Conservation (phyloP, 2,888 invertebrate species). For the Cosmia pyralina region DNA sequence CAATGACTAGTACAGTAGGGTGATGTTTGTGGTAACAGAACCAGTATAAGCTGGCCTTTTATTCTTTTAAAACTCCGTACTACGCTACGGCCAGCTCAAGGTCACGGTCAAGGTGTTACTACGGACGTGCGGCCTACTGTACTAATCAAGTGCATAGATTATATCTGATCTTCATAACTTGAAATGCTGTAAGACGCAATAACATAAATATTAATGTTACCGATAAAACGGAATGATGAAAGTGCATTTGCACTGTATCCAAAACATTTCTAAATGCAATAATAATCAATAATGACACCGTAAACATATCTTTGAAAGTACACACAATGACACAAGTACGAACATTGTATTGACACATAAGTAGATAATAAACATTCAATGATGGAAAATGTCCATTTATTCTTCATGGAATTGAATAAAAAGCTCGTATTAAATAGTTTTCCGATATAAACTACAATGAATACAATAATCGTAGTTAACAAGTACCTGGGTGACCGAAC, state of each 20-base stretch:
- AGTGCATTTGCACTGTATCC: neutral
- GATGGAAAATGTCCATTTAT: too few relatives aligned
- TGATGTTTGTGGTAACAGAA: neutral
- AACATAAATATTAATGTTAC: slow-evolving; percentile 11
- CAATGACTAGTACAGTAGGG: neutral
- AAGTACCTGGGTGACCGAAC: too few relatives aligned
- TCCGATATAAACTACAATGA: slow-evolving; percentile 1
- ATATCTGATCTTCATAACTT: slow-evolving; percentile 8
- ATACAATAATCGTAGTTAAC: too few relatives aligned
- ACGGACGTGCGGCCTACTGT: neutral
- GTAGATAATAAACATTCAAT: neutral
- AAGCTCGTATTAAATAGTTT: neutral
- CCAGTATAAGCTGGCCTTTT: too few relatives aligned
- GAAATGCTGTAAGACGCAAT: slow-evolving; percentile 1
- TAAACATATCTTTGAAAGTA: slow-evolving; percentile 3
- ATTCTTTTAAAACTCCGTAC: neutral
- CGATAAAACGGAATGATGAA: neutral
- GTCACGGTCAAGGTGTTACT: neutral
- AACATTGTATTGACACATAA: too few relatives aligned
- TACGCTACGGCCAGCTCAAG: neutral
- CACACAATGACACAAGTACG: too few relatives aligned
- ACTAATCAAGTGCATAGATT: slow-evolving; percentile 11
- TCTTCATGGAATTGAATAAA: too few relatives aligned
- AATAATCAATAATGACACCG: neutral
- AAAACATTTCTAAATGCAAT: slow-evolving; percentile 3